Evolutionary conservation across 2,113 vertebrate species (phyloP).

Genomic region (Gasterosteus nipponicus): DNA sequence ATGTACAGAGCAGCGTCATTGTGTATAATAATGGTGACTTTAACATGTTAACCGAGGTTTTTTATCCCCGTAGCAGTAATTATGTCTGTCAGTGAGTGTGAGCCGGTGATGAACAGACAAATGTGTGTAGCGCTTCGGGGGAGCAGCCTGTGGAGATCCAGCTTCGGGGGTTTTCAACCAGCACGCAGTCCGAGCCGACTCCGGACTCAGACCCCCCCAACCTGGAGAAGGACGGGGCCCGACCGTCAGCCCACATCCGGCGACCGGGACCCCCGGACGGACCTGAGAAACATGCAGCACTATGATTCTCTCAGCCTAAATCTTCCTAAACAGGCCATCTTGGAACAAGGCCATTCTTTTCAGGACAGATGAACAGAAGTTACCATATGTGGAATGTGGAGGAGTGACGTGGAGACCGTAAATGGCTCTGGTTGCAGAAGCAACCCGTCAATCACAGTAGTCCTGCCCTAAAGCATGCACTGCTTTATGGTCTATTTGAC

Average conservation of each 20-base stretch:
- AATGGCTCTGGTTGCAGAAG: too few species aligned
- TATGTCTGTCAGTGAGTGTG: conserved; percentile 45
- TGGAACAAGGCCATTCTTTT: too few species aligned
- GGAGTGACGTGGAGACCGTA: too few species aligned
- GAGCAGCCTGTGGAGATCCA: conserved; percentile 67
- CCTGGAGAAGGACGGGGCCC: conserved; percentile 55
- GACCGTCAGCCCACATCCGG: conserved; percentile 33
- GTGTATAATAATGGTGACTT: conserved; percentile 32
- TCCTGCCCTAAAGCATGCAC: too few species aligned
- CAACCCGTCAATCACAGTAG: too few species aligned
- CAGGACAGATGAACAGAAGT: too few species aligned
- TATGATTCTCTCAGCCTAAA: neutral
- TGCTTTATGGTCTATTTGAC: too few species aligned
- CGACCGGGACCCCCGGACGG: conserved; percentile 51
- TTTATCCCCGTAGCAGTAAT: neutral
- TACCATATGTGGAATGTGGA: too few species aligned
- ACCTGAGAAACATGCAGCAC: conserved; percentile 55
- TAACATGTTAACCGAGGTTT: neutral
- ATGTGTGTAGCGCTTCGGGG: conserved; percentile 61
- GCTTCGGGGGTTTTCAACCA: conserved; percentile 66
- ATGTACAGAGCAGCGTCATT: conserved; percentile 44
- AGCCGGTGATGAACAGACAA: conserved; percentile 70
- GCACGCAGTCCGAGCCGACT: conserved; percentile 65
- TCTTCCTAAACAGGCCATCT: neutral
- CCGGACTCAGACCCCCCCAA: conserved; percentile 31